Base-by-base conservation (phyloP, 2,888 invertebrate genomes). In the Elmis aenea region DNA sequence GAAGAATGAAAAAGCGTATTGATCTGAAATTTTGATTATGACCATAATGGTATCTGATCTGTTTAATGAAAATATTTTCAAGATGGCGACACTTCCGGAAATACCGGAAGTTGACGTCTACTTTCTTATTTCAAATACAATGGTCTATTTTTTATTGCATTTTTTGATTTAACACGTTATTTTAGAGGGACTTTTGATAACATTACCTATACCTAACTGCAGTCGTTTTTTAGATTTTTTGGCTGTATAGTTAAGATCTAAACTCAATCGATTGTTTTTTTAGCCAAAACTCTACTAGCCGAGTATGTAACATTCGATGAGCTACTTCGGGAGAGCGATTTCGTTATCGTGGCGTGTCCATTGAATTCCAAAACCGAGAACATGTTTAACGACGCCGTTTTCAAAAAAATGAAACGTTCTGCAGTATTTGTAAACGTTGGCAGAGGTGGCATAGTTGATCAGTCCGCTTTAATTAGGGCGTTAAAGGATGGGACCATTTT, bases 381-480 rank as follows among this genome's bases (percentile, higher is more conserved):
- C 13, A 64, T 90, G 57, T 86, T 90, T 58, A 80, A 86, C 56
- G 72, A 72, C 4, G 63, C 69, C 1, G 72, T 78, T 2, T 82
- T 91, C 46, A 65, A 67, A 1, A 74, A 78, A 51, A 91, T 91
- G 90, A 91, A 90, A 62, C 73, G 68, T 9, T 81, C 69, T 20
- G 75, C 85, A 0, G 74, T 90, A 3, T 73, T 92, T 22, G 73
- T 92, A 1, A 92, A 92, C 57, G 75, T 85, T 28, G 81, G 81
- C 25, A 71, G 85, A 52, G 85, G 85, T 61, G 82, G 78, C 65
- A 67, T 85, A n/a, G 74, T 88, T 0, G 81, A 92, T 48, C 92
- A 93, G 57, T 79, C 85, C 1, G 91, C 85, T 40, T 67, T 96
- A 13, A 77, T 85, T 32, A 74, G 76, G 29, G 93, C 93, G 0